A percentile compares a stretch with the other conserved stretches of the same genome.
Conservation (phyloP, 2,113 vertebrate species). For the Xiphophorus maculatus region DNA sequence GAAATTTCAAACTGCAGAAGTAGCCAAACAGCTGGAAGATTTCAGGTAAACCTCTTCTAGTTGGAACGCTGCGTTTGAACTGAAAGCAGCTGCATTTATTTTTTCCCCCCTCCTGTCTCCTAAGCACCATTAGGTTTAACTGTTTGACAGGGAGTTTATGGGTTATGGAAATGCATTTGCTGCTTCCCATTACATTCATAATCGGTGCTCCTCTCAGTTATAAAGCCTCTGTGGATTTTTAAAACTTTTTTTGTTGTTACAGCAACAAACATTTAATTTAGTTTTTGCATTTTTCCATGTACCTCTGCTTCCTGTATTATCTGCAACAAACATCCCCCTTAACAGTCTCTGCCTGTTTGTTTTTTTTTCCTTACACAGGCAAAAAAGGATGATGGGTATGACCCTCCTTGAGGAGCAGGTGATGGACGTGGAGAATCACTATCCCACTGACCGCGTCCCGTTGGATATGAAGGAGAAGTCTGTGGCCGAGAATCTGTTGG, state of each 20-base stretch:
- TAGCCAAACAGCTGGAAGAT: conserved; percentile 86
- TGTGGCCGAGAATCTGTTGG: conserved; percentile 84
- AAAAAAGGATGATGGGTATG: conserved; percentile 94
- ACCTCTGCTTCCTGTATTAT: not conserved
- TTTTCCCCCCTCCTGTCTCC: too few relatives aligned
- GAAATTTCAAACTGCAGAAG: conserved; percentile 62
- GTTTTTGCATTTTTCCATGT: not conserved
- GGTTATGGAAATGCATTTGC: too few relatives aligned
- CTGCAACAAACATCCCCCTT: not conserved
- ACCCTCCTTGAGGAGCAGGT: conserved; percentile 85
- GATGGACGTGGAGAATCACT: conserved; percentile 83
- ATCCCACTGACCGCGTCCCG: conserved; percentile 81
- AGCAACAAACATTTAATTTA: too few relatives aligned
- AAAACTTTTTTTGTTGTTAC: not conserved
- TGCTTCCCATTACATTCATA: not conserved
- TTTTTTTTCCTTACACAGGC: conserved; percentile 62
- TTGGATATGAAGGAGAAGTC: conserved; percentile 88
- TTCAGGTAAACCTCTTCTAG: conserved; percentile 76
- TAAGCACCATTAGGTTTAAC: not conserved
- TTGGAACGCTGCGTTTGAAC: too few relatives aligned
- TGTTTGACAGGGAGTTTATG: too few relatives aligned
- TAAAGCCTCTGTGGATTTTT: not conserved
- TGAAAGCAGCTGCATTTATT: not conserved
- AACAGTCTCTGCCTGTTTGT: not conserved
- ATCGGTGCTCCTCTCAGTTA: not conserved